Conservation (phyloP, 1,140 invertebrate species). For the Dufourea novaeangliae region DNA sequence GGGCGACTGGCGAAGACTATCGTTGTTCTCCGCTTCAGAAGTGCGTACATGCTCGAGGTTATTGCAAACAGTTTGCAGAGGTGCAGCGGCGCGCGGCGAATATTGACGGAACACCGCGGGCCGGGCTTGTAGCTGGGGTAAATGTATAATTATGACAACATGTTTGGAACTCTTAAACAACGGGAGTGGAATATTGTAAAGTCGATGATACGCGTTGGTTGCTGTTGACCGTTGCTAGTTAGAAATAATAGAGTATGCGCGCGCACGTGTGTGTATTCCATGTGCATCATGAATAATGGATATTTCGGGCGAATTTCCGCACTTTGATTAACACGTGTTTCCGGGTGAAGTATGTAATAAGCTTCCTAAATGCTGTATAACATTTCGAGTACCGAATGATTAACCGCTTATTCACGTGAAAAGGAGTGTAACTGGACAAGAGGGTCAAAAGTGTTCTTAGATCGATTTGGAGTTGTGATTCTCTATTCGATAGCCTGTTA, state of each 20-base stretch:
- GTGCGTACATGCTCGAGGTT: neutral
- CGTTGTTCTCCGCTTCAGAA: neutral
- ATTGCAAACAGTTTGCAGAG: neutral
- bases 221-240: neutral
- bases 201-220: neutral
- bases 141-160: conserved; percentile 4
- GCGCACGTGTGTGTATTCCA: neutral
- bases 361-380: neutral
- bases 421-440: too few species aligned
- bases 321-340: neutral
- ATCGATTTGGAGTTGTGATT: too few species aligned
- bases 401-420: neutral
- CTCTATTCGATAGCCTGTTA: too few species aligned
- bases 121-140: neutral
- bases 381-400: neutral
- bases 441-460: too few species aligned
- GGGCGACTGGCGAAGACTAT: neutral
- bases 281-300: neutral
- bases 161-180: conserved; percentile 9
- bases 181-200: neutral
- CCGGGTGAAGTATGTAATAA: neutral
- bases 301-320: neutral
- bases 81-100: neutral
- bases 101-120: neutral
- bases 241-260: conserved; percentile 8